These are phyloP conservation scores for Heliconius aoede DNA, from an alignment of 2,888 invertebrate genomes.

Conservation along the genomic window DNA sequence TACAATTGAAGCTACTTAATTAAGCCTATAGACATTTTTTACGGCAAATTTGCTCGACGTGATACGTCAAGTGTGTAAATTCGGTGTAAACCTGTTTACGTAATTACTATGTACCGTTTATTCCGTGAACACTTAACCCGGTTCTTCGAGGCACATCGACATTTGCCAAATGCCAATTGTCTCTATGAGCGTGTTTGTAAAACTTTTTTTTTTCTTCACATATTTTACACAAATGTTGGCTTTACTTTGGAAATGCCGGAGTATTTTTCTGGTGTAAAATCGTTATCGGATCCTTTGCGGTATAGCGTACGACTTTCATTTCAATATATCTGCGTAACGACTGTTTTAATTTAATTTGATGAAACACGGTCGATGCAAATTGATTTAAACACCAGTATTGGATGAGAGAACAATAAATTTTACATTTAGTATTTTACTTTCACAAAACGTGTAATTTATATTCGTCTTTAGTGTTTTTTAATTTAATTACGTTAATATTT, in stretches of 20 bases:
- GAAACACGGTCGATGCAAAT: conserved; percentile 20
- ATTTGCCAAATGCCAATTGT: conserved; percentile 43
- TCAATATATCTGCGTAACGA: conserved; percentile 26
- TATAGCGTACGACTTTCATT: conserved; percentile 21
- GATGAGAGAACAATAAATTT: conserved; percentile 17
- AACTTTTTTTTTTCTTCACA: conserved; percentile 18
- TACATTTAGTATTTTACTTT: conserved; percentile 7
- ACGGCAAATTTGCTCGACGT: conserved; percentile 6
- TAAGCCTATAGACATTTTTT: conserved; percentile 6
- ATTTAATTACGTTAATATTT: neutral
- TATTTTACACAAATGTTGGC: neutral
- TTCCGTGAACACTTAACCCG: conserved; percentile 58
- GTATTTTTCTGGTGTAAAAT: conserved; percentile 7
- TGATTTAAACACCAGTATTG: conserved; percentile 24
- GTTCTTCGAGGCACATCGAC: conserved; percentile 58
- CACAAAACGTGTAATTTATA: conserved; percentile 7
- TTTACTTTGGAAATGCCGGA: conserved; percentile 10
- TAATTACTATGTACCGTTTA: conserved; percentile 63
- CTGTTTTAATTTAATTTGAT: conserved; percentile 27
- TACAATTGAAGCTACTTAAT: neutral
- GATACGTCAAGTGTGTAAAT: conserved; percentile 20
- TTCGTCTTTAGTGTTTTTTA: neutral
- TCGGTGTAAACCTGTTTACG: conserved; percentile 53
- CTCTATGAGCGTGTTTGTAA: conserved; percentile 46
- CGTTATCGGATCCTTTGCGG: conserved; percentile 22